A percentile compares a stretch with the other conserved stretches of the same genome.
phyloP scores from a whole-genome alignment of 2,113 vertebrate species.

The Apaloderma vittatum region DNA sequence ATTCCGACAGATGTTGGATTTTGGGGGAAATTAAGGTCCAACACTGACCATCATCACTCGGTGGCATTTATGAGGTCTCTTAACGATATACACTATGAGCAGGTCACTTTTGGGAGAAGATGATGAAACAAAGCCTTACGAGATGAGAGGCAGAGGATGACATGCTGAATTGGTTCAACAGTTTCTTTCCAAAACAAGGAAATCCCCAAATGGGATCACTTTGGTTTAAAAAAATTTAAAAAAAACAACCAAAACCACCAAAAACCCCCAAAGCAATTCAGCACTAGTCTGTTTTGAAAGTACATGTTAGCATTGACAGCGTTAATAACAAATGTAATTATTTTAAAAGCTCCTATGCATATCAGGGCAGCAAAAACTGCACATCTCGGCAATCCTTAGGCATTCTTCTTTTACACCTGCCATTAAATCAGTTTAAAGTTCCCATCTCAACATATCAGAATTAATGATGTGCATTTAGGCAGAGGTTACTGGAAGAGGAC shows the following conservation, averaged over 20 bases:
- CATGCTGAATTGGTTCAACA: background rate
- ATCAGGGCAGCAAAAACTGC: background rate
- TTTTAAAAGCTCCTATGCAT: background rate
- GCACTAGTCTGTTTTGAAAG: background rate
- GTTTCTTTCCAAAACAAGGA: background rate
- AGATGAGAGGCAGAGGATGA: background rate
- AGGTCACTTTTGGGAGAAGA: background rate
- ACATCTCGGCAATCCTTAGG: background rate
- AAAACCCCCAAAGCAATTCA: background rate
- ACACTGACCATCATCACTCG: background rate
- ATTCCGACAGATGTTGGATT: accelerated
- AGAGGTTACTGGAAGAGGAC: background rate
- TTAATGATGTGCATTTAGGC: background rate
- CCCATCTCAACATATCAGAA: background rate
- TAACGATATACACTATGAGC: accelerated
- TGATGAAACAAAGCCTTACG: accelerated
- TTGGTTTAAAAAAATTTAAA: background rate
- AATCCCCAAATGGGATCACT: accelerated
- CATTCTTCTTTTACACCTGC: background rate
- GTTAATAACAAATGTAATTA: background rate
- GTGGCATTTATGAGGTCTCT: background rate
- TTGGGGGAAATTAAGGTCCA: background rate
- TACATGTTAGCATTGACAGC: accelerated
- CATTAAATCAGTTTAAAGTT: background rate
- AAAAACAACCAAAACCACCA: too few relatives aligned